A percentile compares a stretch with the other conserved stretches of the same genome.
These are phyloP conservation scores for Hyposoter dolosus DNA, from an alignment of 2,888 invertebrate genomes.

Conservation along the genomic window DNA sequence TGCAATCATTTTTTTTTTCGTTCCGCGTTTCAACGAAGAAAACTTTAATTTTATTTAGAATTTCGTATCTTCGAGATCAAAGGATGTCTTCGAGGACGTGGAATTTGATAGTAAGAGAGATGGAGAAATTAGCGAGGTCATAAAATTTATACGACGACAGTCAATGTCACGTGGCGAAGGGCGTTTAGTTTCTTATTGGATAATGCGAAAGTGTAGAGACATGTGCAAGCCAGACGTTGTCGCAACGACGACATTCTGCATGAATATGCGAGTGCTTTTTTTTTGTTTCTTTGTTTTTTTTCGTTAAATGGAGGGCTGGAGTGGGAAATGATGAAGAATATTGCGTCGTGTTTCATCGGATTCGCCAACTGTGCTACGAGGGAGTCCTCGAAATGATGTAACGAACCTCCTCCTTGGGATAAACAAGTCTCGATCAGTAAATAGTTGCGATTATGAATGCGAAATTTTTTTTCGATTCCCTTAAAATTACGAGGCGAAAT, in stretches of 20 bases:
- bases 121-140: slow-evolving; percentile 68
- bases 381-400: slow-evolving; percentile 27
- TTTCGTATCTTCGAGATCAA: not conserved
- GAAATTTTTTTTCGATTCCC: not conserved
- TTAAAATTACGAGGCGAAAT: not conserved
- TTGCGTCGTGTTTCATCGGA: slow-evolving; percentile 43
- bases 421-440: not conserved
- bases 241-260: slow-evolving; percentile 36
- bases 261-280: slow-evolving; percentile 5
- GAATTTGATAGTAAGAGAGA: slow-evolving; percentile 43
- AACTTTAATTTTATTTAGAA: not conserved
- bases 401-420: slow-evolving; percentile 27
- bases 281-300: not conserved
- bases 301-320: slow-evolving; percentile 26
- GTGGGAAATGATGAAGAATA: slow-evolving; percentile 41
- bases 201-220: slow-evolving; percentile 77
- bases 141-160: slow-evolving; percentile 66
- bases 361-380: slow-evolving; percentile 40
- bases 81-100: not conserved
- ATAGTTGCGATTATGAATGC: not conserved
- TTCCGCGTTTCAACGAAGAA: no score
- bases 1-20: no score
- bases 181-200: slow-evolving; percentile 78
- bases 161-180: slow-evolving; percentile 76
- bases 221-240: slow-evolving; percentile 81